These are phyloP conservation scores for Rhabdomys pumilio DNA, from an alignment of 2,797 vertebrate species.

Conservation along the genomic window DNA sequence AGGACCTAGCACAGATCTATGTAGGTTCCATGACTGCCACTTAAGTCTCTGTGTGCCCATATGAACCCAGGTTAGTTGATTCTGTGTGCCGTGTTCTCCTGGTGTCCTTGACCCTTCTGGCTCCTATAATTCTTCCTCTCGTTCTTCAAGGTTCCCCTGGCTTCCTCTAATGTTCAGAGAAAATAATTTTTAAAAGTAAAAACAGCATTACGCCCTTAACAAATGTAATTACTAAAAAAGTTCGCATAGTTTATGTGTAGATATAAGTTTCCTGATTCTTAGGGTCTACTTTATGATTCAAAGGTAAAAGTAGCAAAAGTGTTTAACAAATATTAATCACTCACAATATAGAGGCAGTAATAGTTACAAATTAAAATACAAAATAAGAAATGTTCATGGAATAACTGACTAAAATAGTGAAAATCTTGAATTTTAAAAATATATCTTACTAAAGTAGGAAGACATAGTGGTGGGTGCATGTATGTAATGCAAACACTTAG, in stretches of 20 bases:
- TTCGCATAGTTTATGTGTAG: neutral
- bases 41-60: neutral
- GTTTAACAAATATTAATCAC: neutral
- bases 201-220: slow-evolving; percentile 26
- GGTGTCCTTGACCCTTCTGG: neutral
- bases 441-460: slow-evolving; percentile 9
- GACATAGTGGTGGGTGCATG: neutral
- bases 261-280: slow-evolving; percentile 35
- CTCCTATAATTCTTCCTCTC: neutral
- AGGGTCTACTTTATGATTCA: neutral
- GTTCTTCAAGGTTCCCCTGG: neutral
- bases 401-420: slow-evolving; percentile 7
- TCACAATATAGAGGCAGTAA: neutral
- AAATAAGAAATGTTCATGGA: slow-evolving; percentile 32
- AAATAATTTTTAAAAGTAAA: neutral
- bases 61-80: neutral
- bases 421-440: slow-evolving; percentile 37
- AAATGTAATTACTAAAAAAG: slow-evolving; percentile 24
- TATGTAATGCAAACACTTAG: neutral
- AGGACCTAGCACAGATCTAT: neutral
- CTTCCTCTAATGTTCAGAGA: neutral
- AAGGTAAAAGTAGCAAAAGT: neutral
- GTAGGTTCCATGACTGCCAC: neutral
- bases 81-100: neutral
- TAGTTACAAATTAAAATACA: slow-evolving; percentile 60